A percentile compares a stretch with the other conserved stretches of the same genome.
Conservation (phyloP, 2,113 vertebrate genomes). For the Hyaena hyaena region DNA sequence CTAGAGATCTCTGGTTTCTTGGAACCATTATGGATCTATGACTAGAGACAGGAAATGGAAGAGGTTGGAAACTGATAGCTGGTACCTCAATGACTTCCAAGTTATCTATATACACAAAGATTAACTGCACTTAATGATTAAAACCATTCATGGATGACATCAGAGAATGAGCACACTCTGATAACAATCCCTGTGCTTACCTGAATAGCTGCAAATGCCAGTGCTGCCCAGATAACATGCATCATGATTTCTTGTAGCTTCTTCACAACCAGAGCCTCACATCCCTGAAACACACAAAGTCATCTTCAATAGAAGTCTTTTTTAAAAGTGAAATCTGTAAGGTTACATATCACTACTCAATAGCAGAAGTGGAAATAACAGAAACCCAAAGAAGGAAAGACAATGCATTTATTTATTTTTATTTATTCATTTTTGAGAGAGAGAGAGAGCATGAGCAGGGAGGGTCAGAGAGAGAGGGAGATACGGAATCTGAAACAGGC, state of each 20-base stretch:
- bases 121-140: neutral
- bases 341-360: neutral
- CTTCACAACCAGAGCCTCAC: constrained; percentile 97
- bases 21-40: neutral
- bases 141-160: neutral
- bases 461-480: too few relatives aligned
- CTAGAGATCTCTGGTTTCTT: neutral
- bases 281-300: constrained; percentile 89
- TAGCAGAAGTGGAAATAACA: neutral
- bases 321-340: neutral
- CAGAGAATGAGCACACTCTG: neutral
- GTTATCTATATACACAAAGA: neutral
- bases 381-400: neutral
- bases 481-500: too few relatives aligned
- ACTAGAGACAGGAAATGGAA: neutral
- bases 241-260: constrained; percentile 99
- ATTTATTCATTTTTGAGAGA: too few relatives aligned
- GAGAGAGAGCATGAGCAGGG: too few relatives aligned
- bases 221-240: constrained; percentile 97
- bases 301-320: neutral
- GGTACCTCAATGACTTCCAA: neutral
- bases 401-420: neutral
- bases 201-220: constrained; percentile 98
- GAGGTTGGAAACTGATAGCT: neutral
- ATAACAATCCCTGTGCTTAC: constrained; percentile 81